phyloP scores from a whole-genome alignment of 2,113 vertebrate species.

The Paedocypris sp. region DNA sequence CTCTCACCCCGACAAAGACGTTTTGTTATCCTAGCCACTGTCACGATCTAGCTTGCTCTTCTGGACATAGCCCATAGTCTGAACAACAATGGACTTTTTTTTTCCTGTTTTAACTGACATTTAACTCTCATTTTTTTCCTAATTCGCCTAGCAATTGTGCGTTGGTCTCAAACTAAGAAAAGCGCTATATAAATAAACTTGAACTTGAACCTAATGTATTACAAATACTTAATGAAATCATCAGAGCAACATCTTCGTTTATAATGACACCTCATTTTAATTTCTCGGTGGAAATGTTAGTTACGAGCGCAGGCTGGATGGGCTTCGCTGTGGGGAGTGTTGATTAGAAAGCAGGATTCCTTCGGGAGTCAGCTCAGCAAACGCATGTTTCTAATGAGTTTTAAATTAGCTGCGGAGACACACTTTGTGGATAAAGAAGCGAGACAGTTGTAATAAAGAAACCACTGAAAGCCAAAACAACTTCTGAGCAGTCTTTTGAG shows the following conservation, averaged over 20 bases:
- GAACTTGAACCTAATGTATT: no score
- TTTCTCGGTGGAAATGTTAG: slow-evolving; percentile 22
- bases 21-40: no score
- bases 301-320: slow-evolving; percentile 13
- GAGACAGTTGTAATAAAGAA: background rate
- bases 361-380: slow-evolving; percentile 8
- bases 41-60: no score
- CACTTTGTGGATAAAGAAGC: slow-evolving; percentile 2
- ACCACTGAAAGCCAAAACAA: background rate
- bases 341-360: slow-evolving; percentile 14
- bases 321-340: slow-evolving; percentile 12
- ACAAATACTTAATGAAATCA: slow-evolving; percentile 15
- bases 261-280: slow-evolving; percentile 20
- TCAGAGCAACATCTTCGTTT: slow-evolving; percentile 7
- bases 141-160: no score
- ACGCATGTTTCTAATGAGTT: slow-evolving; percentile 19
- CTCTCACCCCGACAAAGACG: no score
- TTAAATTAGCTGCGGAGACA: slow-evolving; percentile 20
- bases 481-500: no score
- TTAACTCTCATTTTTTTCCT: no score
- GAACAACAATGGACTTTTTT: no score
- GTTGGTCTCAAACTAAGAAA: no score
- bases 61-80: no score
- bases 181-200: no score
- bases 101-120: no score